These are phyloP conservation scores for Regulus satrapa DNA, from an alignment of 2,113 vertebrate species.

Conservation along the genomic window DNA sequence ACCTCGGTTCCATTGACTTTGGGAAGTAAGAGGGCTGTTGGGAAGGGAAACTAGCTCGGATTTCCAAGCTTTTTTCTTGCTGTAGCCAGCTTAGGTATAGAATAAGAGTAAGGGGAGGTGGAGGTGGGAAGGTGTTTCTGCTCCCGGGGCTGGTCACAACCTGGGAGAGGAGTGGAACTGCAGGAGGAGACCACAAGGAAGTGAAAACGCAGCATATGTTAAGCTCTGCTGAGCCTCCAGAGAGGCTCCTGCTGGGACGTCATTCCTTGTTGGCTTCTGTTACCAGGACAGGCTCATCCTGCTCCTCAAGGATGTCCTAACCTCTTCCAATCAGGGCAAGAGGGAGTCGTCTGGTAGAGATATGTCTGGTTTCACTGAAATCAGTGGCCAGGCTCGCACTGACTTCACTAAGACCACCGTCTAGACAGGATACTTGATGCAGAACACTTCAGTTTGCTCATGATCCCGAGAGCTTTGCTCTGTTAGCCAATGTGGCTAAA, in stretches of 20 bases:
- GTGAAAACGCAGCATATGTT: neutral
- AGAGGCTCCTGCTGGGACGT: neutral
- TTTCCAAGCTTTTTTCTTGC: neutral
- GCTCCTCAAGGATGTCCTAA: neutral
- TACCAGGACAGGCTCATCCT: neutral
- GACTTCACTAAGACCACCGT: conserved; percentile 46
- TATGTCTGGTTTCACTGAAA: conserved; percentile 59
- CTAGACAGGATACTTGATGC: conserved; percentile 21
- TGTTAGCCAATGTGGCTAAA: conserved; percentile 67
- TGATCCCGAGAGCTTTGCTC: conserved; percentile 13
- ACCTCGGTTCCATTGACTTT: neutral
- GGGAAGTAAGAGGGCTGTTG: neutral
- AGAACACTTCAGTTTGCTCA: neutral
- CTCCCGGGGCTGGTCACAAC: neutral
- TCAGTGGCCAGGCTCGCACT: conserved; percentile 5
- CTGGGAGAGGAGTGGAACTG: neutral
- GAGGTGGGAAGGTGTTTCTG: neutral
- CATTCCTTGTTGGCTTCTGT: neutral
- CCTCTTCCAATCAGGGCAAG: neutral
- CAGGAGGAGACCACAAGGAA: neutral
- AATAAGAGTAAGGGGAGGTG: neutral
- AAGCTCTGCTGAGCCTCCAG: neutral
- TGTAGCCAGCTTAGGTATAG: neutral
- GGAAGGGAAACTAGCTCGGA: neutral
- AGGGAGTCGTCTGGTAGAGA: conserved; percentile 3